Percentiles rank a stretch among this genome's conserved stretches.
Evolutionary conservation across 30 jellyfish, hydroid and myxozoan species (phyloP).

Genomic region (Aurelia coerulea): DNA sequence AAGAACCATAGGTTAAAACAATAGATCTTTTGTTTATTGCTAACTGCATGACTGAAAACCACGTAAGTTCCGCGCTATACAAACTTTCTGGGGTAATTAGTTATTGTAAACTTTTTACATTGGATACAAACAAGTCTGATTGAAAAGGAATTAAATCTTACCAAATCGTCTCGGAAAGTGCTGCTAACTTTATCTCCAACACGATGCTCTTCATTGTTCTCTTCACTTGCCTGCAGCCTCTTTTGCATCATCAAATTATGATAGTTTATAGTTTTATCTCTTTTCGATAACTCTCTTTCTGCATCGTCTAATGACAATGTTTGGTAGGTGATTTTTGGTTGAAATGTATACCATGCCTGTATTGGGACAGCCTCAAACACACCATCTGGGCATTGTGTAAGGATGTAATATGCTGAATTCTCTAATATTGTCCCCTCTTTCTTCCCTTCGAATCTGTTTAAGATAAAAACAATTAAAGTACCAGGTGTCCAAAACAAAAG

Average conservation of each 20-base stretch:
- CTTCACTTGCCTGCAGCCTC: slow-evolving; percentile 68
- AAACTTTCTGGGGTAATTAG: too few relatives aligned
- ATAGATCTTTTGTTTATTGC: too few relatives aligned
- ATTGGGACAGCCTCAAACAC: slow-evolving; percentile 97
- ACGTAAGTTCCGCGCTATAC: too few relatives aligned
- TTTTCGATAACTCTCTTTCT: slow-evolving; percentile 88
- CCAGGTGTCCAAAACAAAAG: not conserved
- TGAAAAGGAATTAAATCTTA: slow-evolving; percentile 17
- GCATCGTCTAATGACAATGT: slow-evolving; percentile 90
- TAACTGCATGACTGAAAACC: too few relatives aligned
- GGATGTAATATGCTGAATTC: slow-evolving; percentile 87
- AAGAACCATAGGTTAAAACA: too few relatives aligned
- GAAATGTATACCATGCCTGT: slow-evolving; percentile 96
- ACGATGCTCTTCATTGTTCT: slow-evolving; percentile 49
- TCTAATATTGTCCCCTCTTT: slow-evolving; percentile 93
- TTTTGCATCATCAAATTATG: slow-evolving; percentile 76
- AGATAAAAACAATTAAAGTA: not conserved
- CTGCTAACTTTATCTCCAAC: slow-evolving; percentile 61
- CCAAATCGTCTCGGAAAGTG: slow-evolving; percentile 71
- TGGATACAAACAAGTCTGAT: too few relatives aligned
- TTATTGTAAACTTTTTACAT: too few relatives aligned
- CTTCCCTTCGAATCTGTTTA: slow-evolving; percentile 77
- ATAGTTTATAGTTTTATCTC: slow-evolving; percentile 83
- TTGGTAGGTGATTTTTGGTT: slow-evolving; percentile 81
- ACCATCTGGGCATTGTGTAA: slow-evolving; percentile 95